These are phyloP conservation scores for Gymnocypris eckloni DNA, from an alignment of 2,797 vertebrate genomes.

Conservation along the genomic window DNA sequence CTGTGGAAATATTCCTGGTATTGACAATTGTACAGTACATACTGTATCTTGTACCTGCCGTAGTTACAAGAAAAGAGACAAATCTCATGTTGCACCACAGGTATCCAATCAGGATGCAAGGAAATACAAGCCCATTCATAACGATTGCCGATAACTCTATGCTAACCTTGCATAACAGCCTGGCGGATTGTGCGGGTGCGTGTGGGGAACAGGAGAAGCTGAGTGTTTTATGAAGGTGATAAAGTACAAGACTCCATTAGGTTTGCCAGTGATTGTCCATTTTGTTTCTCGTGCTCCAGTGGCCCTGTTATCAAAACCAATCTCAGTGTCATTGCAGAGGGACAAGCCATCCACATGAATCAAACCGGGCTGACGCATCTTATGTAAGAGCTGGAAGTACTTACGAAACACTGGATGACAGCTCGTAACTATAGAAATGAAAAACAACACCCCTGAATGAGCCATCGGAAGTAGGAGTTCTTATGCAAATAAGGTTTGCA, in stretches of 20 bases:
- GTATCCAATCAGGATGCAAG: conserved; percentile 19
- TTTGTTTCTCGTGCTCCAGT: conserved; percentile 63
- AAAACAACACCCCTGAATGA: background rate
- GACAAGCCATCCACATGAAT: conserved; percentile 57
- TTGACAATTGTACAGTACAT: conserved; percentile 41
- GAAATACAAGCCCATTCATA: conserved; percentile 49
- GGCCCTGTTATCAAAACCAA: conserved; percentile 67
- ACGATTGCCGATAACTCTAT: conserved; percentile 54
- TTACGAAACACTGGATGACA: conserved; percentile 1
- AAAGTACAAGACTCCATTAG: conserved; percentile 68
- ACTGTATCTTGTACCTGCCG: background rate
- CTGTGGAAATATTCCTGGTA: conserved; percentile 28
- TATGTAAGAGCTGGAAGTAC: conserved; percentile 45
- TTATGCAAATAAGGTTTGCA: conserved; percentile 7
- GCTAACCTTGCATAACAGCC: conserved; percentile 60
- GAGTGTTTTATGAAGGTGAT: conserved; percentile 73
- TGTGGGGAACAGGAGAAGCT: conserved; percentile 52
- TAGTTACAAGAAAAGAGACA: conserved; percentile 11
- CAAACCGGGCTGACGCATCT: conserved; percentile 44
- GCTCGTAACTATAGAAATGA: conserved; percentile 5
- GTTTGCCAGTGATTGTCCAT: conserved; percentile 69
- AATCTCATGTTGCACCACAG: conserved; percentile 43
- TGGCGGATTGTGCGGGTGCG: conserved; percentile 49
- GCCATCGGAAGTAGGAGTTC: background rate
- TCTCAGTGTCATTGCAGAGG: conserved; percentile 61